Conservation (phyloP, 2,113 vertebrate genomes). For the Morphnarchus princeps region DNA sequence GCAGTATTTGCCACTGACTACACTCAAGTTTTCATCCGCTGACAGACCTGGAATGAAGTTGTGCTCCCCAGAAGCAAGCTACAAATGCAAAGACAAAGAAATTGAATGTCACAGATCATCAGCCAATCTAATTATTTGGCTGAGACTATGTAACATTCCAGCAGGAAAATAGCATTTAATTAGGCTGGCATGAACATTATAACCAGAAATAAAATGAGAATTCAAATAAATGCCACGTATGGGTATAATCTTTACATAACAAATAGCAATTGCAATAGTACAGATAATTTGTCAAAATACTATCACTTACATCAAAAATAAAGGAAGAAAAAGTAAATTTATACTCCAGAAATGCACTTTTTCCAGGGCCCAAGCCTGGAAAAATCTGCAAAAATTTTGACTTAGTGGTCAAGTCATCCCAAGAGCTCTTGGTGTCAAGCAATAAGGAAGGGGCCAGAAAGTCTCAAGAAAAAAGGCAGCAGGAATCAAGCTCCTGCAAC, state of each 20-base stretch:
- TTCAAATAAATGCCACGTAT: not conserved
- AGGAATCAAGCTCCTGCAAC: not conserved
- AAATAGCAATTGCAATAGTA: not conserved
- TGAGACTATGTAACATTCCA: not conserved
- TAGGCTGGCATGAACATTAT: not conserved
- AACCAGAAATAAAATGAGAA: constrained; percentile 5
- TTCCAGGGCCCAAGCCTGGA: not conserved
- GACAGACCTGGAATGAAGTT: not conserved
- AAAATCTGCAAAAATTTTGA: not conserved
- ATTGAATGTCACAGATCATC: not conserved
- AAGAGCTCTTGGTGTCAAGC: not conserved
- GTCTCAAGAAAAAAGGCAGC: not conserved
- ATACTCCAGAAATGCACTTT: not conserved
- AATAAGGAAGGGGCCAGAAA: not conserved
- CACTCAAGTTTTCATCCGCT: not conserved
- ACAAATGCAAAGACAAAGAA: not conserved
- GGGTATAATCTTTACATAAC: not conserved
- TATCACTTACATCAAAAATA: not conserved
- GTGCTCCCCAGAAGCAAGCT: not conserved
- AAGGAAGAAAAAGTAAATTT: not conserved
- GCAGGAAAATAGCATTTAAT: constrained; percentile 3
- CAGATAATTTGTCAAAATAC: not conserved
- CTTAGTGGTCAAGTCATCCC: not conserved
- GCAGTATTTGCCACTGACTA: not conserved
- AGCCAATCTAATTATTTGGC: not conserved